phyloP scores from a whole-genome alignment of 2,113 vertebrate species.

The Parus major region DNA sequence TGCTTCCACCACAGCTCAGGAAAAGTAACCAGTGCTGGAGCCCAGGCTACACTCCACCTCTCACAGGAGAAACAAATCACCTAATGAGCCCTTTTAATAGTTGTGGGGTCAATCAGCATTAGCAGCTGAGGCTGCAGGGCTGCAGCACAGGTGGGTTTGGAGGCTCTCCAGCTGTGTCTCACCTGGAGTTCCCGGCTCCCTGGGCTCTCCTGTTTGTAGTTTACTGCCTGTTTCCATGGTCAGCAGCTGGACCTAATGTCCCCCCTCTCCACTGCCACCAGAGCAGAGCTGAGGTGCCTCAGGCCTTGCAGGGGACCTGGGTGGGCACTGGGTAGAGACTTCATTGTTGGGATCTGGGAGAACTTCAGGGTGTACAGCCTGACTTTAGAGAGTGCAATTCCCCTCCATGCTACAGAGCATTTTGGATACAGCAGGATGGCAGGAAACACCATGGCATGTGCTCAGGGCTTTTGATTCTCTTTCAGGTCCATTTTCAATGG shows the following conservation, averaged over 20 bases:
- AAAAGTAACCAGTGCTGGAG: fast-evolving
- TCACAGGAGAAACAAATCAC: fast-evolving
- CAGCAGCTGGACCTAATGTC: not conserved
- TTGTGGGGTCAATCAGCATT: not conserved
- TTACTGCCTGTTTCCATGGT: fast-evolving
- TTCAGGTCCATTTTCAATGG: not conserved
- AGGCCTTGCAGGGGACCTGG: not conserved
- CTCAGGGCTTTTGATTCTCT: not conserved
- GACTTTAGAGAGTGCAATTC: fast-evolving
- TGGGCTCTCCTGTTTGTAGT: not conserved
- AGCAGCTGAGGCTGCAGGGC: not conserved
- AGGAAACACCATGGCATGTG: not conserved
- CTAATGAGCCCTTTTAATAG: not conserved
- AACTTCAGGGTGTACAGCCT: not conserved
- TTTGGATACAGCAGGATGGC: not conserved
- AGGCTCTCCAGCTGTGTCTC: fast-evolving
- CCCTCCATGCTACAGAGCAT: not conserved
- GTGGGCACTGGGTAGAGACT: not conserved
- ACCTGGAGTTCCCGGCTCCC: not conserved
- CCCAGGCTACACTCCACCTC: fast-evolving
- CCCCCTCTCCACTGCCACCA: not conserved
- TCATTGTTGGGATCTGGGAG: not conserved
- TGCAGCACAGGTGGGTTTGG: not conserved
- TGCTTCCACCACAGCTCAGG: not conserved
- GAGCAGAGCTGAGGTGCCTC: not conserved